Conservation (phyloP, 2,888 invertebrate genomes). For the Thyatira batis region DNA sequence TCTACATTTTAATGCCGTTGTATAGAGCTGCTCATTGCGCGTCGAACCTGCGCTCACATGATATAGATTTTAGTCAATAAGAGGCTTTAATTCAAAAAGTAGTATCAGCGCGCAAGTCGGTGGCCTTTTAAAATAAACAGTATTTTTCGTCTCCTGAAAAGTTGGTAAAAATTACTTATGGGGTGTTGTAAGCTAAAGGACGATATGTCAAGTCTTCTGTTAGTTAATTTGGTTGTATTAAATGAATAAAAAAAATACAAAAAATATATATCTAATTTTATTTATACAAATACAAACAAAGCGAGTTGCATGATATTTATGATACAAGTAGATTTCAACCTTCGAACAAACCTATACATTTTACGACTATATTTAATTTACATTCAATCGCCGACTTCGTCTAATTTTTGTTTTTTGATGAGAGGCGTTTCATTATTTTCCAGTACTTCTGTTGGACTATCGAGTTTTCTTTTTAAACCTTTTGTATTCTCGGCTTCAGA, state of each 20-base stretch:
- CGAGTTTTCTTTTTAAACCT: constrained; percentile 53
- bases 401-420: constrained; percentile 24
- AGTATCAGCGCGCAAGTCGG: too few species aligned
- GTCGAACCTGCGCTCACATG: too few species aligned
- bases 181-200: too few species aligned
- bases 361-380: not conserved
- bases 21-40: too few species aligned
- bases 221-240: too few species aligned
- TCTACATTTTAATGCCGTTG: too few species aligned
- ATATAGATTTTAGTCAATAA: too few species aligned
- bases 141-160: too few species aligned
- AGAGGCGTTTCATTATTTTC: constrained; percentile 24
- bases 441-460: constrained; percentile 42
- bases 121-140: too few species aligned
- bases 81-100: too few species aligned
- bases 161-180: too few species aligned
- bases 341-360: not conserved
- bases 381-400: constrained; percentile 28
- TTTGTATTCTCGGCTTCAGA: constrained; percentile 44
- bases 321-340: not conserved
- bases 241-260: not conserved
- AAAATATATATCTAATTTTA: not conserved
- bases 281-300: not conserved
- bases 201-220: too few species aligned
- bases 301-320: not conserved